Conservation (phyloP, 2,797 vertebrate genomes). For the Xenentodon cancila region DNA sequence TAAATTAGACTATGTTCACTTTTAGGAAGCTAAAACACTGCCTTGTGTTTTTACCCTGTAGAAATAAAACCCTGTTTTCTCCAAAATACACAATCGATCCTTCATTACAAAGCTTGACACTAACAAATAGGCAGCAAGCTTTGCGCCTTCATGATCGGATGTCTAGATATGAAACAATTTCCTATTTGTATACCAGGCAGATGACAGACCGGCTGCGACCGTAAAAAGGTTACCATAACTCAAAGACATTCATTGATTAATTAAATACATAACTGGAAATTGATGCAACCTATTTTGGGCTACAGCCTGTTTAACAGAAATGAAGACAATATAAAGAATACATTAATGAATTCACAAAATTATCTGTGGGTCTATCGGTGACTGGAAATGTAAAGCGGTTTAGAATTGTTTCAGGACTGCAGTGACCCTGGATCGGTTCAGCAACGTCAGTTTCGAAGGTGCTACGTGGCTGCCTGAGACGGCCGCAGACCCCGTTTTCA, state of each 20-base stretch:
- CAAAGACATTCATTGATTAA: slow-evolving; percentile 26
- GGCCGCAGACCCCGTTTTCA: slow-evolving; percentile 12
- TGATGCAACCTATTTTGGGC: not conserved
- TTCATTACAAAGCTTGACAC: slow-evolving; percentile 8
- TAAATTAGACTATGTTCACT: slow-evolving; percentile 47
- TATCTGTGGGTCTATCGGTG: no score
- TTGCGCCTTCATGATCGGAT: not conserved
- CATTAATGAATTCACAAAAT: no score
- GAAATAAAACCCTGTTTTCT: slow-evolving; percentile 72
- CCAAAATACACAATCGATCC: slow-evolving; percentile 36
- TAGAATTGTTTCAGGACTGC: slow-evolving; percentile 19
- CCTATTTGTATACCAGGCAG: slow-evolving; percentile 8
- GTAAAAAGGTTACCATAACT: not conserved
- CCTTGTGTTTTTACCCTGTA: slow-evolving; percentile 71
- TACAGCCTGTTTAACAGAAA: no score
- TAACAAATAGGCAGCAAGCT: slow-evolving; percentile 2
- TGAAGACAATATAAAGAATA: no score
- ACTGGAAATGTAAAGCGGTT: no score
- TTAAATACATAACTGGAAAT: slow-evolving; percentile 21
- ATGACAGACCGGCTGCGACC: slow-evolving; percentile 5
- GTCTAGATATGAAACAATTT: slow-evolving; percentile 4
- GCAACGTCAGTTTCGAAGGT: slow-evolving; percentile 6
- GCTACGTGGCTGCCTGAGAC: no score
- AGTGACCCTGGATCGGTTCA: slow-evolving; percentile 7
- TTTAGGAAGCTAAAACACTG: slow-evolving; percentile 65